Evolutionary conservation across 2,797 vertebrate genomes (phyloP).

Genomic region (Characodon lateralis): DNA sequence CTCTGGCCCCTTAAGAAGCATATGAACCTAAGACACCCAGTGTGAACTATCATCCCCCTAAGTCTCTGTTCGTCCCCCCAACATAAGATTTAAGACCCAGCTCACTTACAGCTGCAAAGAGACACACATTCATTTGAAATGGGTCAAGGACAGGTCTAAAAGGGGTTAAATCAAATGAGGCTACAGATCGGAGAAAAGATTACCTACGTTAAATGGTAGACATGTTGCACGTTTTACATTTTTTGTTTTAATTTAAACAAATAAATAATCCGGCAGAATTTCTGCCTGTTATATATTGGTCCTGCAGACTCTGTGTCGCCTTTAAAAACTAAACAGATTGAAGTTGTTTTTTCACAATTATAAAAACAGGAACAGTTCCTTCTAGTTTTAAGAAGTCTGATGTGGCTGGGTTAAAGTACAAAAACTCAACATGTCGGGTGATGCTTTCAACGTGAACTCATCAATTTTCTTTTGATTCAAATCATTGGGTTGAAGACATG

Average conservation of each 20-base stretch:
- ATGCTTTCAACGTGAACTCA: too few species aligned
- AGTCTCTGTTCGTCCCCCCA: background rate
- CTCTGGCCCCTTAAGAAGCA: constrained; percentile 65
- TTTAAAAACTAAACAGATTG: background rate
- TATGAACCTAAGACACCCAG: constrained; percentile 63
- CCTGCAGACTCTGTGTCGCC: background rate
- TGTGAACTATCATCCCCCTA: constrained; percentile 26
- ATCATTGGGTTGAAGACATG: too few species aligned
- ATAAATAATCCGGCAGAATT: background rate
- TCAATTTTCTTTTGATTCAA: too few species aligned
- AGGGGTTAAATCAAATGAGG: constrained; percentile 16
- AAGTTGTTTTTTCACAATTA: background rate
- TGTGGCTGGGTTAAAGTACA: background rate
- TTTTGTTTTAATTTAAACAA: background rate
- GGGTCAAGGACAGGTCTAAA: constrained; percentile 46
- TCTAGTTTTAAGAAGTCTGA: background rate
- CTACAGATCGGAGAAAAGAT: background rate
- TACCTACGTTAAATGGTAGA: background rate
- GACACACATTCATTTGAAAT: constrained; percentile 31
- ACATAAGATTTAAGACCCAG: constrained; percentile 54
- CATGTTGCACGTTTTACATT: background rate
- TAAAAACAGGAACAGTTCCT: constrained; percentile 1
- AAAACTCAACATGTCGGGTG: background rate
- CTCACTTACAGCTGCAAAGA: constrained; percentile 42
- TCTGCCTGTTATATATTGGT: background rate